Evolutionary conservation across 2,113 vertebrate genomes (phyloP).

Genomic region (Bubo scandiacus): DNA sequence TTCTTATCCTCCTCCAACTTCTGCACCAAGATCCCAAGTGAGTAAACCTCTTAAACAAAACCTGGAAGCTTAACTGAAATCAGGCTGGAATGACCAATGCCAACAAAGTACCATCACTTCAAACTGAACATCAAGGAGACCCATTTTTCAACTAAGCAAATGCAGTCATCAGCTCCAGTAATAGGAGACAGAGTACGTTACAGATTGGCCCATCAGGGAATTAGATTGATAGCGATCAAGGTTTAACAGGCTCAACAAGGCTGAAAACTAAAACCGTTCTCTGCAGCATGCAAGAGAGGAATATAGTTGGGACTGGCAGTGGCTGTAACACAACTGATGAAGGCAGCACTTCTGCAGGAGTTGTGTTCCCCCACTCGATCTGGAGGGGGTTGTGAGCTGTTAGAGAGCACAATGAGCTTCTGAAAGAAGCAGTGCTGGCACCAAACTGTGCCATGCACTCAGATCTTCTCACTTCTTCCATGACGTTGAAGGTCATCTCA

Average conservation of each 20-base stretch:
- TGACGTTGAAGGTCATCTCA: neutral
- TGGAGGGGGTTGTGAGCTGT: neutral
- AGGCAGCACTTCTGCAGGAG: neutral
- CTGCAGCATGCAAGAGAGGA: neutral
- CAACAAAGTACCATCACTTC: neutral
- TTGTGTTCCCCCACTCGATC: accelerated
- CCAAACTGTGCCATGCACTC: neutral
- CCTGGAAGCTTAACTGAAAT: neutral
- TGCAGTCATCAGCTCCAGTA: neutral
- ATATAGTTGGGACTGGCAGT: neutral
- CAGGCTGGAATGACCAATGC: neutral
- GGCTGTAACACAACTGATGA: accelerated
- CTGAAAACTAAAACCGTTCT: neutral
- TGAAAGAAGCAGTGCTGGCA: neutral
- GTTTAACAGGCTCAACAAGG: neutral
- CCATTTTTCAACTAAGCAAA: neutral
- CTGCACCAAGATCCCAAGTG: neutral
- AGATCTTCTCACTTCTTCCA: neutral
- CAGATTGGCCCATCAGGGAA: neutral
- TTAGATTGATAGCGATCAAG: neutral
- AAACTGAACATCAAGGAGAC: neutral
- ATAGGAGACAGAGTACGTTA: neutral
- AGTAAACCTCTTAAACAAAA: neutral
- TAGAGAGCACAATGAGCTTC: neutral
- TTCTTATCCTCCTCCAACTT: neutral